These are phyloP conservation scores for Notoglanidium macrostoma DNA, from an alignment of 2,797 vertebrate genomes.

Conservation along the genomic window DNA sequence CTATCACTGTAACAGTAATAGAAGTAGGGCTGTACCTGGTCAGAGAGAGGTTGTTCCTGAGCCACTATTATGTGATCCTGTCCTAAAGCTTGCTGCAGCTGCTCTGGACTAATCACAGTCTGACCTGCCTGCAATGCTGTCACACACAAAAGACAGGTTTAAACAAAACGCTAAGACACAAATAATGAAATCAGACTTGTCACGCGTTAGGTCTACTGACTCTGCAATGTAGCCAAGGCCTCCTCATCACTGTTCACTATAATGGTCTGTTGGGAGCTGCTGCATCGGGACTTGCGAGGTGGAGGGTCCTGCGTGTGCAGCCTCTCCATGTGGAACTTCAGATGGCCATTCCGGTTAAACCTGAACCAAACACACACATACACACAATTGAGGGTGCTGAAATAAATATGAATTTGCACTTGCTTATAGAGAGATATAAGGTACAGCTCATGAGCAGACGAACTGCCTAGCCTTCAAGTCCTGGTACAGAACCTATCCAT, in stretches of 20 bases:
- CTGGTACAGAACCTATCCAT: background rate
- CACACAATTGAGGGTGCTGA: background rate
- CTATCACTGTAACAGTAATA: background rate
- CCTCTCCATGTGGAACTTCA: slow-evolving; percentile 97
- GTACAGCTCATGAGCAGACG: background rate
- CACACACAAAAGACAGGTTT: slow-evolving; percentile 31
- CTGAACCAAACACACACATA: slow-evolving; percentile 67
- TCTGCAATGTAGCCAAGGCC: slow-evolving; percentile 87
- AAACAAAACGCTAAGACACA: background rate
- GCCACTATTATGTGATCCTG: slow-evolving; percentile 94
- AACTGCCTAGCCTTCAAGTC: background rate
- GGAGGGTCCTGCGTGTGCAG: slow-evolving; percentile 85
- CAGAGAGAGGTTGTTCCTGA: slow-evolving; percentile 84
- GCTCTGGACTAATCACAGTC: slow-evolving; percentile 81
- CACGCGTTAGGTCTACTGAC: slow-evolving; percentile 70
- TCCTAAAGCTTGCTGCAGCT: slow-evolving; percentile 84
- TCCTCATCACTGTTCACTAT: slow-evolving; percentile 91
- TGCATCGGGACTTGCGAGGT: slow-evolving; percentile 61
- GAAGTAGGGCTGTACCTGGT: slow-evolving; percentile 78
- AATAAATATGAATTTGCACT: background rate
- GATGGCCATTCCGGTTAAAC: slow-evolving; percentile 95
- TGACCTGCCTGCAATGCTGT: slow-evolving; percentile 85
- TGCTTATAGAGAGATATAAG: background rate
- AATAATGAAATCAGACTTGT: background rate
- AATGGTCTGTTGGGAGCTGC: slow-evolving; percentile 82